Base-by-base conservation (phyloP, 64 coral and sea anemone genomes). In the Astreopora myriophthalma region DNA sequence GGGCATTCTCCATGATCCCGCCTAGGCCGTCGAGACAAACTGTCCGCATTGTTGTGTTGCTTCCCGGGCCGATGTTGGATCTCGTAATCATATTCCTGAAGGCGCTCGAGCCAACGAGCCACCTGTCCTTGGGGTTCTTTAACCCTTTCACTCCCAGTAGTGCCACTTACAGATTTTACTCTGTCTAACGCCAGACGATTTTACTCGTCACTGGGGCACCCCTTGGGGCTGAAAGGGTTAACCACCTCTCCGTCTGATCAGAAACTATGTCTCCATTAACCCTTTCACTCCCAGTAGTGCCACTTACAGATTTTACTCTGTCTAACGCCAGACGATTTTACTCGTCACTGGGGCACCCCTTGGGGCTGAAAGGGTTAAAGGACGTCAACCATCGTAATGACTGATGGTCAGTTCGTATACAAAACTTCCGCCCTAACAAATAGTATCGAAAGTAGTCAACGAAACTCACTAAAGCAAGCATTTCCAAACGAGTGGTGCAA, bases 11-110 rank as follows among this genome's bases (percentile, higher is more conserved):
- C 34, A 61, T 80, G 33, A 36, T 76, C 23, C 10, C 75, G 65
- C 48, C 84, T 69, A 29, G 86, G 86, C 34, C 73, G n/a, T 57
- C 72, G 9, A 13, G 72, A 77, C 35, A 89, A 36, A 17, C 26
- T 29, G 25, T 89, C 87, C 30, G 87, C 87, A 63, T 77, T 89
- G 28, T 10, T 44, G 71, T 89, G 70, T 36, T 13, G 27, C 36
- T 61, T 48, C 30, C 75, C 75, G 2, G 75, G 87, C 48, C 71
- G 44, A 27, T 44, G 85, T 13, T 71, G 32, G 6, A 90, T 64
- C n/a, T 69, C 60, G 42, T 61, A 90, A 36, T 90, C 75, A 29
- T 80, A 77, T 66, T 80, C 78, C 16, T 62, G 79, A 11, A 85
- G 35, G 35, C 58, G 12, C 49, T 87, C 65, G 1, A 87, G 68